Evolutionary conservation across 2,797 vertebrate species (phyloP), one percentile per base, ranked within the genome.

Genomic region (Pampus argenteus): DNA sequence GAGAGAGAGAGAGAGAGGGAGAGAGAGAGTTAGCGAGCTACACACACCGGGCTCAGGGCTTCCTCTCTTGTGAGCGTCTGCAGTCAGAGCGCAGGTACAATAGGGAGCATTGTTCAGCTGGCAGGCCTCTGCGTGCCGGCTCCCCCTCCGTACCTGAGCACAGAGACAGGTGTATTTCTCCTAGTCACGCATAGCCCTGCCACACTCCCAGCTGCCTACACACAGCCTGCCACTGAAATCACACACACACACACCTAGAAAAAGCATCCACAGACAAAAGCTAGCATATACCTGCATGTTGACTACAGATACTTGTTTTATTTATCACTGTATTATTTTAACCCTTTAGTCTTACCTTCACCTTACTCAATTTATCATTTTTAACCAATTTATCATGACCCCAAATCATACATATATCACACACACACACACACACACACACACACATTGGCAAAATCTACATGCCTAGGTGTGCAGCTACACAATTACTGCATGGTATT

Each of bases 91-190:
- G 70, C 83, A 89, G 92, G 92, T 92, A 97, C 96, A 97, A 97
- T 96, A 94, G 90, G 73, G 84, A 83, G 87, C 94, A 96, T 97
- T 98, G 97, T 97, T 94, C 90, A 58, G 62, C 42, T 86, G 92
- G 92, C 96, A 96, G 93, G 97, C 93, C 95, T 84, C 91, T 94
- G 95, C 96, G 90, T 96, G 97, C 83, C 81, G 85, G 83, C 88
- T 86, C 90, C 90, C 93, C 92, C 91, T 92, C 92, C 92, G 89
- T 95, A 95, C 95, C 94, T 95, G 94, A 90, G 76, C 91, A 89
- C 90, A 77, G 93, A 95, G 95, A 96, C 97, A 97, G 97, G 96
- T 97, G 96, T 95, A 97, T 94, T 93, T 91, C 94, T 91, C 85
- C 92, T 94, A 93, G 90, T 95, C 95, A 95, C 95, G 95, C 95